Evolutionary conservation across 2,113 vertebrate genomes (phyloP).

Genomic region (Ancistrus triradiatus): DNA sequence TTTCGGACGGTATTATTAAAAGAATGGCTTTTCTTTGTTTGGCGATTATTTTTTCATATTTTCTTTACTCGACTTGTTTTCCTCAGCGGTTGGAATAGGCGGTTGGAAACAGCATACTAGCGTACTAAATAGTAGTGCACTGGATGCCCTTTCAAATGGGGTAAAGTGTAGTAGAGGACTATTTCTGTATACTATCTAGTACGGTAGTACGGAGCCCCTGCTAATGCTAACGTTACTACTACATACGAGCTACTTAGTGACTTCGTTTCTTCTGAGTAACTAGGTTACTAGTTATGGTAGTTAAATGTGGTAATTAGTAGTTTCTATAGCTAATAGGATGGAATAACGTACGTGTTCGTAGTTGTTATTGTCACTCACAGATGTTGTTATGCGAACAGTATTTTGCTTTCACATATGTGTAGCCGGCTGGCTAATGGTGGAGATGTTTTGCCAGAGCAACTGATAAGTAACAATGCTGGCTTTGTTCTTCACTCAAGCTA

Average conservation of each 20-base stretch:
- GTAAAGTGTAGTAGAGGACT: too few species aligned
- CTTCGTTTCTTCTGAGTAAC: background rate
- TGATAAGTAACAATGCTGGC: conserved; percentile 6
- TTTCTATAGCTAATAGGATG: too few species aligned
- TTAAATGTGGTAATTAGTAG: too few species aligned
- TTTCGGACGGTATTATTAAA: background rate
- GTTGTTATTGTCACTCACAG: too few species aligned
- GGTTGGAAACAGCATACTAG: background rate
- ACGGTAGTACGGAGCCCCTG: background rate
- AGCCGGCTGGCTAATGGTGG: background rate
- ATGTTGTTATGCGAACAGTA: too few species aligned
- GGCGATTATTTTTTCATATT: conserved; percentile 5
- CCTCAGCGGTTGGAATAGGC: conserved; percentile 20
- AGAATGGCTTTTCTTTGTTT: background rate
- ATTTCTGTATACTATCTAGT: too few species aligned
- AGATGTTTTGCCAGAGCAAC: background rate
- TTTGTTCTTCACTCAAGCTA: background rate
- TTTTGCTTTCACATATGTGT: background rate
- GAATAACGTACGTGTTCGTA: too few species aligned
- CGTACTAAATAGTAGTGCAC: background rate
- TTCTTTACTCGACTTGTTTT: conserved; percentile 50
- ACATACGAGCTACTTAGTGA: background rate
- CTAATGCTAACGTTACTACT: conserved; percentile 1
- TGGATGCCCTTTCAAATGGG: too few species aligned
- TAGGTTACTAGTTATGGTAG: background rate